Evolutionary conservation across 2,797 vertebrate species (phyloP).

Genomic region (Coracias cyanogaster): DNA sequence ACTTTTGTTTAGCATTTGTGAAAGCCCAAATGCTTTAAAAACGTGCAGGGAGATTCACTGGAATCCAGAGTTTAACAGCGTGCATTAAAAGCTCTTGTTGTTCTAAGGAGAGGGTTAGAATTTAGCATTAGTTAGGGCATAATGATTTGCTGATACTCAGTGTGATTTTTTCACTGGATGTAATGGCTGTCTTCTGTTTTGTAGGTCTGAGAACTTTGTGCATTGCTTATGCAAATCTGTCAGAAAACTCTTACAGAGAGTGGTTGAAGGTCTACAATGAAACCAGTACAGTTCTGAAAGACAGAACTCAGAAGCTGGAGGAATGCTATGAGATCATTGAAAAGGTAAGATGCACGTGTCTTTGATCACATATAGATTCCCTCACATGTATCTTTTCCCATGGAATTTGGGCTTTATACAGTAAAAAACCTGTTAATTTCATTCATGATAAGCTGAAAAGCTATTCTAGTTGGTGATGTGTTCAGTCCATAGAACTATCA

Average conservation of each 20-base stretch:
- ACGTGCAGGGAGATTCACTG: not conserved
- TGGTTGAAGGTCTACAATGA: constrained; percentile 91
- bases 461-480: not conserved
- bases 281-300: constrained; percentile 90
- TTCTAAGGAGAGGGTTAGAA: not conserved
- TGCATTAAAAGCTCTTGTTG: not conserved
- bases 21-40: not conserved
- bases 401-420: not conserved
- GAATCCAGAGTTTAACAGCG: not conserved
- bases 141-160: not conserved
- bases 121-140: fast-evolving
- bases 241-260: constrained; percentile 88
- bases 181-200: not conserved
- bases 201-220: constrained; percentile 93
- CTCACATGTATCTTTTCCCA: fast-evolving
- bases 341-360: constrained; percentile 80
- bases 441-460: not conserved
- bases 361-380: not conserved
- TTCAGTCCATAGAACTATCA: not conserved
- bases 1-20: not conserved
- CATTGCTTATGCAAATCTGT: constrained; percentile 93
- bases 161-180: not conserved
- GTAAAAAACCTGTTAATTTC: not conserved
- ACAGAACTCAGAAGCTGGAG: constrained; percentile 91
- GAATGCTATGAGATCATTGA: constrained; percentile 96